These are phyloP conservation scores for Spodoptera exigua DNA, from an alignment of 2,888 invertebrate species.

Conservation along the genomic window DNA sequence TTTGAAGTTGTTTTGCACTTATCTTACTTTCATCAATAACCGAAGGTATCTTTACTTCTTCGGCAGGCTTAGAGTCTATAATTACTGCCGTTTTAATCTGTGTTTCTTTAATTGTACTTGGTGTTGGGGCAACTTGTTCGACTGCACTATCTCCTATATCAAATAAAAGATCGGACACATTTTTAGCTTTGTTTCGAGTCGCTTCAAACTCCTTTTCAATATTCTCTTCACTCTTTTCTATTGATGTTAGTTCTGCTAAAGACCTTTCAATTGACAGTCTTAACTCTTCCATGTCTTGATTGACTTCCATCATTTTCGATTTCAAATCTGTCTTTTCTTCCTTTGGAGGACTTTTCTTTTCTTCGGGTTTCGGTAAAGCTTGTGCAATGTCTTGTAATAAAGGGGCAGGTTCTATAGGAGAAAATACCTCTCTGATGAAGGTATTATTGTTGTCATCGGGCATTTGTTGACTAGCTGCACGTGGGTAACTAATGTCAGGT, in stretches of 20 bases:
- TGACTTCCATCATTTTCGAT: constrained; percentile 84
- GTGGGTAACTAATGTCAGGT: constrained; percentile 78
- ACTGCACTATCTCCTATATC: constrained; percentile 11
- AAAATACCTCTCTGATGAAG: constrained; percentile 74
- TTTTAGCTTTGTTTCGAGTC: constrained; percentile 41
- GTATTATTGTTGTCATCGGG: constrained; percentile 77
- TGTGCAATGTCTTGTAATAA: constrained; percentile 53
- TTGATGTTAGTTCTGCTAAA: constrained; percentile 78
- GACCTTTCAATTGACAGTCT: constrained; percentile 82
- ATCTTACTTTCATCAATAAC: constrained; percentile 7
- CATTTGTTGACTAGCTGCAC: constrained; percentile 75
- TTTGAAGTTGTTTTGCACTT: constrained; percentile 4
- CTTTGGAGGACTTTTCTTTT: constrained; percentile 26
- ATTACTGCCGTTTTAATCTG: constrained; percentile 8
- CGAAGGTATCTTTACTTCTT: constrained; percentile 1
- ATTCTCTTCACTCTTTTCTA: constrained; percentile 75
- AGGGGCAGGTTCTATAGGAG: constrained; percentile 64
- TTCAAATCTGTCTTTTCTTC: constrained; percentile 80
- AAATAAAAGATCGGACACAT: constrained; percentile 28
- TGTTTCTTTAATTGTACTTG: not conserved
- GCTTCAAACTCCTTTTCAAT: constrained; percentile 63
- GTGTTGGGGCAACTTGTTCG: not conserved
- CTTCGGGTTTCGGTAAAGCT: constrained; percentile 7
- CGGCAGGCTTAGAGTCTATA: not conserved
- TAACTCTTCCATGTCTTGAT: constrained; percentile 83